Base-by-base conservation (phyloP, 2,113 vertebrate species). In the Nettapus auritus region DNA sequence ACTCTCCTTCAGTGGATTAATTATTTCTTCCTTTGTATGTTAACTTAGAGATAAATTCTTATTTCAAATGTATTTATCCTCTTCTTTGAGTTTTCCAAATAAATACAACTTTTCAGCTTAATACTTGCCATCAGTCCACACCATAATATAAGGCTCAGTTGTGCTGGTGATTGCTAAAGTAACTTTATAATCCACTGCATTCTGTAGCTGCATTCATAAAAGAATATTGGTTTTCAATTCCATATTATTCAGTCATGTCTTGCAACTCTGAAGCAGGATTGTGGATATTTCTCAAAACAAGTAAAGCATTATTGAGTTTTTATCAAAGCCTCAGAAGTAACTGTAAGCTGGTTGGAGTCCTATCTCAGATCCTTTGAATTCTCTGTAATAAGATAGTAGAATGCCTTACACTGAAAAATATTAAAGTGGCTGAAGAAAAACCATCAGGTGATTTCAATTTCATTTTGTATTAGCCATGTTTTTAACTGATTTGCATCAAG, bases 11-110 rank as follows among this genome's bases (percentile, higher is more conserved):
- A 57, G 33, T 42, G 82, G 17, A 87, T 56, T 79, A 52, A 60
- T 19, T 84, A 86, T 84, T 53, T 84, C 62, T 87, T 64, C 19
- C 23, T 90, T 92, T 77, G 31, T 48, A 74, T 75, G 12, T 38
- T 85, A 56, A 75, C n/a, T 26, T 75, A 88, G 60, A 86, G 25
- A 92, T 50, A 93, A 64, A 87, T 84, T 96, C 18, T 79, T 20
- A 74, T 92, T 78, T 93, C 71, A 63, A 86, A 86, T 81, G 4
- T 67, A 29, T 60, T 76, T 67, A 68, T 80, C 16, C 5, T 60
- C 21, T 46, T 87, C 26, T 82, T 44, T 11, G 33, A 36, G 34
- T 2, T 3, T 69, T 75, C 23, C 76, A 76, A 88, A 81, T 83
- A 69, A 36, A 33, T 15, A 71, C 18, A 85, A 11, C 34, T 55